Evolutionary conservation across 1,140 invertebrate genomes (phyloP), one percentile per base, ranked within the genome.

Genomic region (Anthonomus grandis): DNA sequence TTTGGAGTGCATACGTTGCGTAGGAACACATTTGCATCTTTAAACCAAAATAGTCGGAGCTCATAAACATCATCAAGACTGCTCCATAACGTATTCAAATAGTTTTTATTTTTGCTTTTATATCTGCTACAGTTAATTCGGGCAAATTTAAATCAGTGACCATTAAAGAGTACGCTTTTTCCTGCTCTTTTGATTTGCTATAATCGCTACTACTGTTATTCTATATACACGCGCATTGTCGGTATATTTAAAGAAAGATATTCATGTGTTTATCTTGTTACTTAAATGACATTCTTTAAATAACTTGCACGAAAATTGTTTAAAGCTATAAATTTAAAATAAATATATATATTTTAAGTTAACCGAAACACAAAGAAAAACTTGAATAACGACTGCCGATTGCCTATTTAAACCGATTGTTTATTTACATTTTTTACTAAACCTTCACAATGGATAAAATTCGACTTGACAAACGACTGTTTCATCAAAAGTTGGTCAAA

Each of bases 1-100:
- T 48, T 48, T 48, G 46, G 27, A 48, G 46, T 48, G 24, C 12
- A 24, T 48, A 48, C 24, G 27, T 48, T 48, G 46, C 46, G 23
- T 48, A 31, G 27, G n/a, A 6, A 31, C 19, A 50, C 34, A 21
- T 37, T 22, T 50, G 34, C 48, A 38, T 12, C 5, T 50, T 50
- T 50, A 50, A 50, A 50, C 48, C 48, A 50, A 36, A 18, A n/a
- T 50, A 31, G 27, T 34, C 23, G 13, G 27, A 27, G 27, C 24
- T 48, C 46, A 48, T 48, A 48, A 31, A 48, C 18, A n/a, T 31
- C 46, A 48, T 48, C 46, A 31, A 27, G 13, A 48, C 46, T 48
- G 46, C 46, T 17, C 6, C 24, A 36, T 48, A 48, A 24, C 24
- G 27, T 48, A 27, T 48, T 48, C 46, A 2, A 48, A 48, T 48